Conservation (phyloP, 2,797 vertebrate species). For the Cuniculus paca region DNA sequence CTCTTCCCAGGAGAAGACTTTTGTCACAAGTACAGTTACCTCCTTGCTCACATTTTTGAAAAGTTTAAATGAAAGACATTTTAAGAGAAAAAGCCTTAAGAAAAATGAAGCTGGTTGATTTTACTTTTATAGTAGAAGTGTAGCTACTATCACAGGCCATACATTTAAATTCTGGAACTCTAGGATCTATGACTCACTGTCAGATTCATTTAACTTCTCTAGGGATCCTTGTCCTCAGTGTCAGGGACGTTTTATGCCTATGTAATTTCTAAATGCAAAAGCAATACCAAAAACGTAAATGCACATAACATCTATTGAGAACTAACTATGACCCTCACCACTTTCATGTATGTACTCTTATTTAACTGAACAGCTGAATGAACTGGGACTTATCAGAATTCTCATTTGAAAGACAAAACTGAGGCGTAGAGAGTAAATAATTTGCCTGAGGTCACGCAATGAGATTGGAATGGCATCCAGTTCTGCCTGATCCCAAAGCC, state of each 20-base stretch:
- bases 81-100: background rate
- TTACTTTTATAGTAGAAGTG: background rate
- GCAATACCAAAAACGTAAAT: background rate
- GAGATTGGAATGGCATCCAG: background rate
- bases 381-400: background rate
- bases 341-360: background rate
- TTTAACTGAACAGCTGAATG: background rate
- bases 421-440: background rate
- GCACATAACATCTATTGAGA: background rate
- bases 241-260: conserved; percentile 3
- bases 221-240: background rate
- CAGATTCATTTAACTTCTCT: background rate
- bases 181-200: conserved; percentile 7
- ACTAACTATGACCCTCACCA: background rate
- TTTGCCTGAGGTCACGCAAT: background rate
- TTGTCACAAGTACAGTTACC: background rate
- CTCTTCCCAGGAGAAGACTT: background rate
- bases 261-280: conserved; percentile 36
- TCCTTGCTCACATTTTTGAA: background rate
- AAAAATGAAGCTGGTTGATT: conserved; percentile 19
- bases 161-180: conserved; percentile 47
- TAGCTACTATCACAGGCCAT: background rate
- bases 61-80: conserved; percentile 6
- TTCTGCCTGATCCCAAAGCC: conserved; percentile 4
- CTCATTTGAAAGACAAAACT: conserved; percentile 37